Evolutionary conservation across 2,797 vertebrate species (phyloP).

Genomic region (Ctenopoma kingsleyae): DNA sequence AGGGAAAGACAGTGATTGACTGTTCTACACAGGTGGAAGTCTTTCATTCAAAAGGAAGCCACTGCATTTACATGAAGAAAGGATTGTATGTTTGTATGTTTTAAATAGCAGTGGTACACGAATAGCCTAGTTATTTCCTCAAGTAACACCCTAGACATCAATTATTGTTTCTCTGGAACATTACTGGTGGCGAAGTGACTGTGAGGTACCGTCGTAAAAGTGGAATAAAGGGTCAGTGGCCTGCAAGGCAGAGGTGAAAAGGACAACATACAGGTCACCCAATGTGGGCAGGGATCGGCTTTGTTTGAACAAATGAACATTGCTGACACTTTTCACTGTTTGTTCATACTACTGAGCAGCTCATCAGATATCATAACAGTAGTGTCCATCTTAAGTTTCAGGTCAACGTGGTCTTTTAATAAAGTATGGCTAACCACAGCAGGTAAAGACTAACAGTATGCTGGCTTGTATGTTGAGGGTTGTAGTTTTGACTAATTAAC

Average conservation of each 20-base stretch:
- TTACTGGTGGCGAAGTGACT: conserved; percentile 63
- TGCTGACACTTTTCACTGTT: conserved; percentile 48
- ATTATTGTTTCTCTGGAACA: conserved; percentile 48
- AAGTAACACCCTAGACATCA: conserved; percentile 47
- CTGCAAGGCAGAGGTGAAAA: conserved; percentile 64
- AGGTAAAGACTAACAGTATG: conserved; percentile 24
- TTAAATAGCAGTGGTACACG: conserved; percentile 32
- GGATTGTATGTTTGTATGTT: conserved; percentile 45
- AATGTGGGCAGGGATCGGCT: conserved; percentile 37
- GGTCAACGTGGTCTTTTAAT: conserved; percentile 46
- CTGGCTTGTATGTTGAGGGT: conserved; percentile 8
- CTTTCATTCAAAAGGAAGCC: conserved; percentile 50
- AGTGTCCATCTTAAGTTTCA: conserved; percentile 46
- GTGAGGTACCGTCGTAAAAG: conserved; percentile 64
- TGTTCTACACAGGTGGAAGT: conserved; percentile 30
- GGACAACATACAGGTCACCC: conserved; percentile 59
- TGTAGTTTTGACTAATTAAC: conserved; percentile 67
- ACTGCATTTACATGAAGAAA: conserved; percentile 36
- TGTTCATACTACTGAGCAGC: conserved; percentile 62
- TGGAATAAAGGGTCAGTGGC: conserved; percentile 71
- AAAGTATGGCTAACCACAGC: conserved; percentile 23
- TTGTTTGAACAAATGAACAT: conserved; percentile 59
- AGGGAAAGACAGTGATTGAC: conserved; percentile 62
- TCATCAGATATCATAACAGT: conserved; percentile 51
- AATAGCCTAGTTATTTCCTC: conserved; percentile 48